Evolutionary conservation across 2,888 invertebrate species (phyloP).

Genomic region (Yponomeuta sedellus): DNA sequence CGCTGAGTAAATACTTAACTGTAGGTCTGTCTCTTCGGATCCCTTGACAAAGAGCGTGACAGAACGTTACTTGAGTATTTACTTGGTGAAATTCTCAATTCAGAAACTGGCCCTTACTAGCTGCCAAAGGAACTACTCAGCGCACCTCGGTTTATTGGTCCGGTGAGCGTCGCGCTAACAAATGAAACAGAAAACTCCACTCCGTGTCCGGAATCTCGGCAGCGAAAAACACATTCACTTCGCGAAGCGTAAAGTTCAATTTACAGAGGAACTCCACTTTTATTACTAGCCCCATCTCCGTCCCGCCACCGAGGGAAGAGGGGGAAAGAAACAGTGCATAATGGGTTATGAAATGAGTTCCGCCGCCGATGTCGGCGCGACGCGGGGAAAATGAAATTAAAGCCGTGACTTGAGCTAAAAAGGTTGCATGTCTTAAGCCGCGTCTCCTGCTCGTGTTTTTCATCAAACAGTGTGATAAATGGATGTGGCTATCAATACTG

Average conservation of each 20-base stretch:
- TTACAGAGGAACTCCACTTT: constrained; percentile 40
- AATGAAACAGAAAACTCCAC: constrained; percentile 68
- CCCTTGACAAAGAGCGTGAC: too few relatives aligned
- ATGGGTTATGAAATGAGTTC: constrained; percentile 71
- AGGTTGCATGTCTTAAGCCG: neutral
- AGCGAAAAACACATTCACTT: constrained; percentile 42
- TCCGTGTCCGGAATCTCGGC: constrained; percentile 10
- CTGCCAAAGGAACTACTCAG: neutral
- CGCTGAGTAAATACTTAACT: too few relatives aligned
- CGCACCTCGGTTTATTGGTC: constrained; percentile 58
- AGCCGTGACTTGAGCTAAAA: constrained; percentile 32
- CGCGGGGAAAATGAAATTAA: constrained; percentile 69
- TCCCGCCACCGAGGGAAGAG: constrained; percentile 35
- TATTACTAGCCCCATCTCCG: constrained; percentile 39
- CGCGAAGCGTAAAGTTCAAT: constrained; percentile 46
- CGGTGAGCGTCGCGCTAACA: constrained; percentile 67
- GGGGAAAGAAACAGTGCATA: constrained; percentile 50
- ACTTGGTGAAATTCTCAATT: too few relatives aligned
- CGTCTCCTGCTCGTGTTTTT: neutral
- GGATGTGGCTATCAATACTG: neutral
- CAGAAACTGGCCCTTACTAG: too few relatives aligned
- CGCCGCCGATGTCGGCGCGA: constrained; percentile 61
- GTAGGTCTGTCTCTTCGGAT: too few relatives aligned
- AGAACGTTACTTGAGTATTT: too few relatives aligned
- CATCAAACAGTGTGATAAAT: neutral